Conservation (phyloP, 2,797 vertebrate genomes). For the Aulostomus chinensis region DNA sequence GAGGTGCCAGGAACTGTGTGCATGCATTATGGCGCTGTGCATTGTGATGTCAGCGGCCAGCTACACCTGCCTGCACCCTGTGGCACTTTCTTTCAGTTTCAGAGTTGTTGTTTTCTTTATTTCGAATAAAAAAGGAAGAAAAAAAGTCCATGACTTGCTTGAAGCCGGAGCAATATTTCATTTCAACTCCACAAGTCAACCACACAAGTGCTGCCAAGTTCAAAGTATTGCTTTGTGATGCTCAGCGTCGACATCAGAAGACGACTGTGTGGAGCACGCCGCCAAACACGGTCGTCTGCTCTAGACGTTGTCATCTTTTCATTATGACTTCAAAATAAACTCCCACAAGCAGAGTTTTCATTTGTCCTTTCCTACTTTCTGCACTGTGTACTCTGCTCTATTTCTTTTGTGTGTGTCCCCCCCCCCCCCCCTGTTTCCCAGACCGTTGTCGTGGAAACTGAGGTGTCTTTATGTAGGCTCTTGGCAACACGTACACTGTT, state of each 20-base stretch:
- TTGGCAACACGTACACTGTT: slow-evolving; percentile 65
- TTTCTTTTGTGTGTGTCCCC: slow-evolving; percentile 18
- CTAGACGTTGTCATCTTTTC: slow-evolving; percentile 14
- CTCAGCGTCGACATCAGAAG: slow-evolving; percentile 6
- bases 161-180: slow-evolving; percentile 5
- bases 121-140: too few species aligned
- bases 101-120: too few species aligned
- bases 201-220: not conserved
- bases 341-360: slow-evolving; percentile 15
- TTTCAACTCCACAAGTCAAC: not conserved
- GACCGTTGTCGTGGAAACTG: slow-evolving; percentile 81
- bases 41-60: not conserved
- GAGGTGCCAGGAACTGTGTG: slow-evolving; percentile 11
- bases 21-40: slow-evolving; percentile 13
- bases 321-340: slow-evolving; percentile 26
- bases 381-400: slow-evolving; percentile 18
- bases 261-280: slow-evolving; percentile 4
- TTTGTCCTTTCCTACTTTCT: slow-evolving; percentile 17
- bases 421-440: slow-evolving; percentile 24
- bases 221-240: slow-evolving; percentile 2
- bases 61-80: not conserved
- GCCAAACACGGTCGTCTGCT: slow-evolving; percentile 18
- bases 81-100: too few species aligned
- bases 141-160: too few species aligned
- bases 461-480: slow-evolving; percentile 70